Base-by-base conservation (phyloP, 1,140 invertebrate genomes). In the Araneus ventricosus region DNA sequence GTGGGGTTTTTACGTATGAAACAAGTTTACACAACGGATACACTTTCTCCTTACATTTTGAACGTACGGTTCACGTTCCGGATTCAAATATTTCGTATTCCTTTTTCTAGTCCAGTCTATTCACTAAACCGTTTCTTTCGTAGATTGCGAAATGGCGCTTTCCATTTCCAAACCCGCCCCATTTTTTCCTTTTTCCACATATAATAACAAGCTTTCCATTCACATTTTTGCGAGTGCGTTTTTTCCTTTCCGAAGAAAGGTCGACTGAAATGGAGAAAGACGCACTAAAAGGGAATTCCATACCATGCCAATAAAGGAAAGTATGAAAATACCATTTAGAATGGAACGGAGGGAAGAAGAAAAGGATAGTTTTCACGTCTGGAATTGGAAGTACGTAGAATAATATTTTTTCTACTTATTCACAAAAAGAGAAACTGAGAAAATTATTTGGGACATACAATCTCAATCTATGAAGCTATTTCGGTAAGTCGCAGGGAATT, bases 161-260 rank as follows among this genome's bases (percentile, higher is more conserved):
- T 75, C 70, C 70, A 75, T 75, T 75, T 75, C 10, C 30, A 34
- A 34, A 37, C 17, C 0, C 3, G 27, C 2, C 6, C 14, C 20
- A 34, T 20, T 75, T 37, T 34, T 37, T 20, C 14, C 3, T 75
- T 63, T 79, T 30, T 52, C 20, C 39, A 17, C 20, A 8, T 52
- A n/a, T 24, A 82, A 82, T 82, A 82, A 82, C 80, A 82, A 82
- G 79, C 39, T 82, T 52, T 41, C 39, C 6, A 45, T 82, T 82
- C 80, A 4, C 30, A 75, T 75, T 75, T 75, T 75, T 34, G 30
- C 14, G 37, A 10, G 24, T 10, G 6, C 41, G 4, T 30, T 52
- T n/a, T 82, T 79, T 82, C 27, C 4, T 17, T 27, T 24, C 8
- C n/a, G 5, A 1, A 82, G 10, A 52, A 52, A 45, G 41, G n/a